Base-by-base conservation (phyloP, 2,888 invertebrate genomes). In the Eledona agricola region DNA sequence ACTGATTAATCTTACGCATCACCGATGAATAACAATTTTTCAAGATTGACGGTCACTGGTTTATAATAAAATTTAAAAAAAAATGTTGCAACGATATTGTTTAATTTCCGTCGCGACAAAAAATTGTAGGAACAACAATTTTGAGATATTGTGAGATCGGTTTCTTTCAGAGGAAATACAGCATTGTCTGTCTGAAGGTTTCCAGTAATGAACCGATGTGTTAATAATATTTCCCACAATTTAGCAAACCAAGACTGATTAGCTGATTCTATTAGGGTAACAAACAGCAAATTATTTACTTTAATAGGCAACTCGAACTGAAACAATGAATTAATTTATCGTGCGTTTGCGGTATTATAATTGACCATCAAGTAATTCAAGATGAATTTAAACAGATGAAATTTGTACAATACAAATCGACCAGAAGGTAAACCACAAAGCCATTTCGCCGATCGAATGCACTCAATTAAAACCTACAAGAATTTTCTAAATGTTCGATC, bases 1-100 rank as follows among this genome's bases (percentile, higher is more conserved):
- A 64, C 34, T 60, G 59, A 63, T 64, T 60, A 40, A 58, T 61
- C 58, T 20, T 60, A 63, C 62, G 64, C 61, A 62, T 61, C 64
- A 61, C 53, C 58, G 62, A 60, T 54, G 60, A 53, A 58, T 51
- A 58, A 60, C 22, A 38, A 37, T 46, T 55, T 52, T 29, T 38
- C 7, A 47, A 45, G 25, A 50, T 59, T 59, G 58, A 56, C 54
- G 60, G 61, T 38, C 59, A 9, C 10, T 11, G 1, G 12, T 45
- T 34, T 22, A 35, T 20, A 22, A 35, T 13, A 32, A 10, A n/a
- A 32, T 17, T 32, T 32, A 32, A 32, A 4, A 7, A 19, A 32
- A 32, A n/a, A 7, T 7, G 3, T 25, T 10, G 23, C 25, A 17
- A 25, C 17, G 5, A 26, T 15, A 17, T 4, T 3, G 7, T n/a